Conservation (phyloP, 2,888 invertebrate species). For the Chrysopilus asiliformis region DNA sequence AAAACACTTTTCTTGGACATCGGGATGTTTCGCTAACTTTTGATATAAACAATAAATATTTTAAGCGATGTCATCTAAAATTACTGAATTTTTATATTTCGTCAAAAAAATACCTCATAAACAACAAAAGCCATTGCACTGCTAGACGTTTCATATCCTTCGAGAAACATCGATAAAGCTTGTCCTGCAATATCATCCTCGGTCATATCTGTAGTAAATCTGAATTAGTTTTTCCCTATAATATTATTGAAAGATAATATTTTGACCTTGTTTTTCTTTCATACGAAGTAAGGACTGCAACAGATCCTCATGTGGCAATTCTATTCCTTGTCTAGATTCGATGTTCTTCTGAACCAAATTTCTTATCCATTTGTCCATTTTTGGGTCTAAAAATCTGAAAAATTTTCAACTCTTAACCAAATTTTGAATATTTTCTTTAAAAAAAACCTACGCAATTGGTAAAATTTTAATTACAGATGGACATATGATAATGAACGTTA, state of each 20-base stretch:
- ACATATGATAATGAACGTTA: constrained; percentile 3
- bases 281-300: constrained; percentile 4
- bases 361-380: constrained; percentile 4
- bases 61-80: no score
- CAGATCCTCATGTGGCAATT: neutral
- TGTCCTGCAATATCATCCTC: constrained; percentile 3
- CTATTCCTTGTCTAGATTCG: neutral
- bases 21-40: neutral
- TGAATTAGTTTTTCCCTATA: neutral
- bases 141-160: constrained; percentile 7
- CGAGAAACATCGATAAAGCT: constrained; percentile 1
- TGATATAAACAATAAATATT: no score
- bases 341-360: neutral
- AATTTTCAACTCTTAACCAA: no score
- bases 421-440: no score
- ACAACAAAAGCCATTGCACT: constrained; percentile 1
- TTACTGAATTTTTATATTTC: neutral
- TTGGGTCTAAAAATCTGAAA: constrained; percentile 1
- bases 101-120: neutral
- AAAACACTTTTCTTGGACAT: neutral
- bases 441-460: no score
- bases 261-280: constrained; percentile 3
- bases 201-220: neutral
- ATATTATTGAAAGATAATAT: neutral
- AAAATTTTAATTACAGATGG: no score